Evolutionary conservation across 2,113 vertebrate species (phyloP).

Genomic region (Muntiacus muntjak): DNA sequence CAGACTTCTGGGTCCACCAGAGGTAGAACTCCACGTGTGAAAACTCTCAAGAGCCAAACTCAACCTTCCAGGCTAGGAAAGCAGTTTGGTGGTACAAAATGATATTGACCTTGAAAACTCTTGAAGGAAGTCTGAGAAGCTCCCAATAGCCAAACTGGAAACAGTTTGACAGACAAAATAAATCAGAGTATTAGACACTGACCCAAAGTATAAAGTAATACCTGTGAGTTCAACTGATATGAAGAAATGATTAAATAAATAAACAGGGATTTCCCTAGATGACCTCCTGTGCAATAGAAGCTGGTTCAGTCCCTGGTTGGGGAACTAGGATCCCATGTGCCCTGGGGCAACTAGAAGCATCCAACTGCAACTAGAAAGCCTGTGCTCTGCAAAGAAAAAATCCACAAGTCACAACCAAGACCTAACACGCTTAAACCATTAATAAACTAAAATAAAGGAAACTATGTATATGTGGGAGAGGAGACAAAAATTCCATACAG

Average conservation of each 20-base stretch:
- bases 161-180: not conserved
- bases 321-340: not conserved
- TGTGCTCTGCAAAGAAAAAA: not conserved
- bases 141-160: not conserved
- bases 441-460: not conserved
- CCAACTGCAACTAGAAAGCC: not conserved
- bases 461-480: not conserved
- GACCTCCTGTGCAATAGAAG: not conserved
- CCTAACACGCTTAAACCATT: not conserved
- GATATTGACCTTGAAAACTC: not conserved
- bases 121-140: not conserved
- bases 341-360: not conserved
- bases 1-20: not conserved
- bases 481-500: not conserved
- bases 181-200: not conserved
- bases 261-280: not conserved
- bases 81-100: not conserved
- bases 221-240: not conserved
- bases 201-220: not conserved
- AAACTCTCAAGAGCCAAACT: not conserved
- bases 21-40: rapidly evolving
- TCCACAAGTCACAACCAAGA: not conserved
- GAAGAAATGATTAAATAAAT: not conserved
- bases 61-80: not conserved
- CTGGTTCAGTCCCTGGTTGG: not conserved